Evolutionary conservation across 2,797 vertebrate genomes (phyloP).

Genomic region (Brachyalestes nurse): DNA sequence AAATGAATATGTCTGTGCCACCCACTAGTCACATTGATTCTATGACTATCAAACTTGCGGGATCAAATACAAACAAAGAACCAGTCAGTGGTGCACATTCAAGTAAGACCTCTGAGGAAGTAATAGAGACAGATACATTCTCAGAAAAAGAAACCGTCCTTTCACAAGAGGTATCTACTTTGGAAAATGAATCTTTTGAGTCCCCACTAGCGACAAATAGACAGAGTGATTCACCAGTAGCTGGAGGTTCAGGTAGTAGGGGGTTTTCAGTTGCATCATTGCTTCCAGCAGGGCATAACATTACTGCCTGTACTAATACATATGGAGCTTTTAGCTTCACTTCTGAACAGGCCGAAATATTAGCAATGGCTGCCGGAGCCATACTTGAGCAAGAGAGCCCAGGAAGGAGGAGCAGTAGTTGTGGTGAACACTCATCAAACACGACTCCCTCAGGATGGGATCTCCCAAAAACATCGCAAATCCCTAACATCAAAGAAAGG

Average conservation of each 20-base stretch:
- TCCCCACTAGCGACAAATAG: conserved; percentile 77
- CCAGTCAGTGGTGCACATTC: conserved; percentile 53
- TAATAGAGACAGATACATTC: conserved; percentile 65
- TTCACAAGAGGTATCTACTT: conserved; percentile 82
- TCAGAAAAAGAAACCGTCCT: conserved; percentile 75
- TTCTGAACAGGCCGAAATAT: conserved; percentile 92
- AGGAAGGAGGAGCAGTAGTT: conserved; percentile 69
- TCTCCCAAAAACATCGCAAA: conserved; percentile 68
- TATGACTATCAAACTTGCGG: conserved; percentile 62
- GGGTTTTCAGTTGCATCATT: conserved; percentile 97
- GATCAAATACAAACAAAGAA: conserved; percentile 58
- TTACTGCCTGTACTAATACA: conserved; percentile 76
- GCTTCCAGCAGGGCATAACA: conserved; percentile 87
- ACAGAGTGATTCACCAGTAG: conserved; percentile 91
- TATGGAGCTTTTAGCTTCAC: conserved; percentile 89
- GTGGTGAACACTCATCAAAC: conserved; percentile 68
- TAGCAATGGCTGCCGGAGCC: conserved; percentile 88
- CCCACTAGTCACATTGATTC: conserved; percentile 59
- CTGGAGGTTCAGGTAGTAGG: conserved; percentile 84
- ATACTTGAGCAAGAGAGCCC: conserved; percentile 93
- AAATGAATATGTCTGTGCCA: conserved; percentile 49
- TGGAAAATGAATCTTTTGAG: conserved; percentile 84
- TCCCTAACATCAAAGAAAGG: conserved; percentile 72
- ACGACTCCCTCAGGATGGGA: conserved; percentile 77
- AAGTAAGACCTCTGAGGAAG: conserved; percentile 69